Percentiles rank a stretch among this genome's conserved stretches.
These are phyloP conservation scores for Gephyroberyx darwinii DNA, from an alignment of 2,797 vertebrate species.

Conservation along the genomic window DNA sequence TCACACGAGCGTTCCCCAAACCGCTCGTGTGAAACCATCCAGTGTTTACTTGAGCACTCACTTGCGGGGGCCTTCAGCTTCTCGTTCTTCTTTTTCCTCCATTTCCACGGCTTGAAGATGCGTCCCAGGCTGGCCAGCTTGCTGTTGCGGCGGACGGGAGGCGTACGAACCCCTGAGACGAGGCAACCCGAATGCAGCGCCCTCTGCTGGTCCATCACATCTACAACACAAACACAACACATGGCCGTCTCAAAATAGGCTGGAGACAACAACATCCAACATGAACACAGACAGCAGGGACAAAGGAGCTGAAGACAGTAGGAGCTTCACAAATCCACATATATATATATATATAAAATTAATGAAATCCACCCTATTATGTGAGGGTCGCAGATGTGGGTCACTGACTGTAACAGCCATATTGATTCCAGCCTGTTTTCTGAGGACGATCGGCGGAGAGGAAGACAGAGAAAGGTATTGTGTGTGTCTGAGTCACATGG, in stretches of 20 bases:
- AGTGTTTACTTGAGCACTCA: conserved; percentile 66
- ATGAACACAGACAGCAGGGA: neutral
- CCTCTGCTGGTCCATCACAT: conserved; percentile 93
- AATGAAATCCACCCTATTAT: conserved; percentile 12
- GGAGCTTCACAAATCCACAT: conserved; percentile 16
- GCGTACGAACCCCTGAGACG: conserved; percentile 93
- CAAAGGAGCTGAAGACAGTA: neutral
- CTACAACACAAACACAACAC: conserved; percentile 71
- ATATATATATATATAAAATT: conserved; percentile 10
- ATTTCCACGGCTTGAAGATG: conserved; percentile 99
- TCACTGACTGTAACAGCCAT: conserved; percentile 51
- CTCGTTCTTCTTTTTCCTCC: conserved; percentile 98
- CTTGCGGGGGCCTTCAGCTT: conserved; percentile 90
- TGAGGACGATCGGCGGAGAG: conserved; percentile 30
- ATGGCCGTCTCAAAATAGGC: conserved; percentile 1
- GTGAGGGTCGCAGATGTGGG: conserved; percentile 41
- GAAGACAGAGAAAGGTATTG: conserved; percentile 71
- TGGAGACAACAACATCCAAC: neutral
- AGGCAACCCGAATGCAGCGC: conserved; percentile 87
- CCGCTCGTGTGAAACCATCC: neutral
- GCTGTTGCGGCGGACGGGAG: conserved; percentile 92
- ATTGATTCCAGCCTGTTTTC: conserved; percentile 55
- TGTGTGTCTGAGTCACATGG: conserved; percentile 67
- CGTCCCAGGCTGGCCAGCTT: conserved; percentile 94
- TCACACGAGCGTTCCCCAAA: neutral